Evolutionary conservation across 2,888 invertebrate species (phyloP).

Genomic region (Carabus problematicus): DNA sequence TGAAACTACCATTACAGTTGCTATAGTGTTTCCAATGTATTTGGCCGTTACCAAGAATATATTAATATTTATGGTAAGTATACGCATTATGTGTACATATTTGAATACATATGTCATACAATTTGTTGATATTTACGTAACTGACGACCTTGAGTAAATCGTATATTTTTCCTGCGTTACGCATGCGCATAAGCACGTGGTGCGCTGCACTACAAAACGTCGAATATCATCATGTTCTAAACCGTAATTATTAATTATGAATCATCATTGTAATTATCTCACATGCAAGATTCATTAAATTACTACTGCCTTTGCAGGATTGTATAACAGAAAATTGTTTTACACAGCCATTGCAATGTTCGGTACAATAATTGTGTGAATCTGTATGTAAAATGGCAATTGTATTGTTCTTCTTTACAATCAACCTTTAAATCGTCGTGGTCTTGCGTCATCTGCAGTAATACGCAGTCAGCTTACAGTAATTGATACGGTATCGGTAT

Average conservation of each 20-base stretch:
- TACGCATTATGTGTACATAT: too few relatives aligned
- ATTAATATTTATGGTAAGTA: too few relatives aligned
- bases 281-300: constrained; percentile 39
- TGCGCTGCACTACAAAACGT: not conserved
- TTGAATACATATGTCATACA: too few relatives aligned
- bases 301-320: constrained; percentile 29
- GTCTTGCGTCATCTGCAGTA: too few relatives aligned
- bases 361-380: not conserved
- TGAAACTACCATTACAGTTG: too few relatives aligned
- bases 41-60: too few relatives aligned
- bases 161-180: constrained; percentile 1
- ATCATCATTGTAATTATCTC: constrained; percentile 33
- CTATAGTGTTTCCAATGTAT: too few relatives aligned
- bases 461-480: too few relatives aligned
- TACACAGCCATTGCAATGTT: not conserved
- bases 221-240: not conserved
- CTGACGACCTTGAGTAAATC: constrained; percentile 28
- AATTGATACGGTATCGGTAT: too few relatives aligned
- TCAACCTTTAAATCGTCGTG: too few relatives aligned
- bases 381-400: not conserved
- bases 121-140: constrained; percentile 17
- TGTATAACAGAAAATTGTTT: constrained; percentile 16
- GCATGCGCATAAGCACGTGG: not conserved
- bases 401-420: not conserved
- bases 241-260: constrained; percentile 24